Evolutionary conservation across 2,888 invertebrate genomes (phyloP).

Genomic region (Iphiclides podalirius): DNA sequence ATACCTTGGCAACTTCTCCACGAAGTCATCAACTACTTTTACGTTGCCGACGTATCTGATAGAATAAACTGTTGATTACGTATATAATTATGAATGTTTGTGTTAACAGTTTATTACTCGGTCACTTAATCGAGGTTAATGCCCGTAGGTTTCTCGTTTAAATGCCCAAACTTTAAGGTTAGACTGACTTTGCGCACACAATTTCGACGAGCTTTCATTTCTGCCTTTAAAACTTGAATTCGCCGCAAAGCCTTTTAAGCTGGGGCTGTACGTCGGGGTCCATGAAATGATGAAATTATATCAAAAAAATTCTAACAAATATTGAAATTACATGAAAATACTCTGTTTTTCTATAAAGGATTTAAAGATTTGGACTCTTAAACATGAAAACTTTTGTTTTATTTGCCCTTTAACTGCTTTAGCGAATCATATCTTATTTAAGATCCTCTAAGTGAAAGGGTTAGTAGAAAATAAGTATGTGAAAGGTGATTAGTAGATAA

Average conservation of each 20-base stretch:
- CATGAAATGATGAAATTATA: slow-evolving; percentile 45
- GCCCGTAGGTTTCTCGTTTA: slow-evolving; percentile 45
- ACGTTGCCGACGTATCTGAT: too few relatives aligned
- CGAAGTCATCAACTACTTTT: too few relatives aligned
- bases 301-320: slow-evolving; percentile 40
- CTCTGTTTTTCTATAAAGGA: not conserved
- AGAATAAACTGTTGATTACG: too few relatives aligned
- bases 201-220: slow-evolving; percentile 51
- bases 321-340: not conserved
- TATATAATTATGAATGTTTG: too few relatives aligned
- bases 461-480: too few relatives aligned
- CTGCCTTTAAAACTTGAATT: slow-evolving; percentile 50
- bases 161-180: slow-evolving; percentile 51
- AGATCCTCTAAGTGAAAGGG: too few relatives aligned
- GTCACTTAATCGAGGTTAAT: slow-evolving; percentile 39
- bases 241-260: slow-evolving; percentile 44
- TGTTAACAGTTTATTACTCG: too few relatives aligned
- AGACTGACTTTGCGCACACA: slow-evolving; percentile 46
- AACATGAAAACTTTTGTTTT: not conserved
- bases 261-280: slow-evolving; percentile 36
- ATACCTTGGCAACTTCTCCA: too few relatives aligned
- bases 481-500: too few relatives aligned
- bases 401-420: too few relatives aligned
- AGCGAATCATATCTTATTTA: too few relatives aligned
- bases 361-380: too few relatives aligned